A percentile compares a stretch with the other conserved stretches of the same genome.
These are phyloP conservation scores for Aepyceros melampus DNA, from an alignment of 2,113 vertebrate species.

Conservation along the genomic window DNA sequence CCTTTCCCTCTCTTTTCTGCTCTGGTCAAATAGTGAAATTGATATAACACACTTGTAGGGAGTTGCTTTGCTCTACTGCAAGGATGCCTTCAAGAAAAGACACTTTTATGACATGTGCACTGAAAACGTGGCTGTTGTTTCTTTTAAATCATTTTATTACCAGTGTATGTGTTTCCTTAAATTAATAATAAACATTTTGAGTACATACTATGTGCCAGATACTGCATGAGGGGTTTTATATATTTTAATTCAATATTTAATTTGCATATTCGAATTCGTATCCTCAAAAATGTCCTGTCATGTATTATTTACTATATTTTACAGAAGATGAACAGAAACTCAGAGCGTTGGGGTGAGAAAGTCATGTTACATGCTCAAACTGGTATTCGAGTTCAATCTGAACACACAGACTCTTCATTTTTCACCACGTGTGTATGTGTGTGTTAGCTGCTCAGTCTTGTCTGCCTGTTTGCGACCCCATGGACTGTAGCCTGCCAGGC, in stretches of 20 bases:
- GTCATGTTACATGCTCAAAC: neutral
- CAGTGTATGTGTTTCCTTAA: neutral
- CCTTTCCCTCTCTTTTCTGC: neutral
- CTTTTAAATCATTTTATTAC: neutral
- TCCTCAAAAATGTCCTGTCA: neutral
- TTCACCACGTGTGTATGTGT: neutral
- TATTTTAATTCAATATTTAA: neutral
- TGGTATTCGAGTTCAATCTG: neutral
- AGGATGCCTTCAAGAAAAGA: neutral
- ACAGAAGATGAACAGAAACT: neutral
- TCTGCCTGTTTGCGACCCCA: neutral
- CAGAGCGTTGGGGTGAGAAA: neutral
- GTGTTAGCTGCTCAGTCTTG: neutral
- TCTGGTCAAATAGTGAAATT: neutral
- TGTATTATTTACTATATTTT: neutral
- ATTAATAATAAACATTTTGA: neutral
- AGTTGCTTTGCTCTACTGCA: neutral
- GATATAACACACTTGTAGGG: neutral
- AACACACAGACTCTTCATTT: neutral
- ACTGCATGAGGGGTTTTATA: neutral
- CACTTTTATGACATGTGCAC: rapidly evolving
- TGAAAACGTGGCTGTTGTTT: neutral
- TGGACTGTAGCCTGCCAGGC: neutral
- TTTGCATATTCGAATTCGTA: neutral
- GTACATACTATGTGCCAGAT: neutral